phyloP scores from a whole-genome alignment of 2,797 vertebrate species.

The Basileuterus tristriatus region DNA sequence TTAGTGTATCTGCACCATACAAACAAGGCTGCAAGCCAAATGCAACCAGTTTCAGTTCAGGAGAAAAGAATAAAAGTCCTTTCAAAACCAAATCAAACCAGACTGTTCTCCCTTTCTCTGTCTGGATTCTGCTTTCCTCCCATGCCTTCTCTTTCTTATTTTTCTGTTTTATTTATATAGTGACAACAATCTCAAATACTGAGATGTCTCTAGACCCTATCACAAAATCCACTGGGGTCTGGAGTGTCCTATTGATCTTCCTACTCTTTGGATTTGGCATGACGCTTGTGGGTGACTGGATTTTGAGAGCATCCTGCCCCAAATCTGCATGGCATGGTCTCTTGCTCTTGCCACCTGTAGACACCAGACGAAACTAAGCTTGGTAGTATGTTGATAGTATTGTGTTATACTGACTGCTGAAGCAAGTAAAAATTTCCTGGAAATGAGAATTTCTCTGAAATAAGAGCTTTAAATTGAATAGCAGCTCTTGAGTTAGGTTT shows the following conservation, averaged over 20 bases:
- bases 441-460: not conserved
- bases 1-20: constrained; percentile 23
- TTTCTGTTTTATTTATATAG: not conserved
- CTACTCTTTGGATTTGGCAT: not conserved
- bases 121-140: not conserved
- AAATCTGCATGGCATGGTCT: no score
- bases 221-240: not conserved
- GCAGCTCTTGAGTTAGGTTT: not conserved
- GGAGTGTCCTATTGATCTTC: not conserved
- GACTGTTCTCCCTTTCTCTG: not conserved
- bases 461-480: not conserved
- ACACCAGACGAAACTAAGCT: not conserved
- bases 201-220: not conserved
- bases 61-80: not conserved
- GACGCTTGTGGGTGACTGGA: accelerated
- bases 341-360: not conserved
- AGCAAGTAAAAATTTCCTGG: not conserved
- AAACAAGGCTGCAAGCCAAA: constrained; percentile 38
- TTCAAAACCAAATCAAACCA: not conserved
- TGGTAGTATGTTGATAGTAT: not conserved
- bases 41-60: not conserved
- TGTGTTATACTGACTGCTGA: not conserved
- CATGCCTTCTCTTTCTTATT: not conserved
- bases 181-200: not conserved
- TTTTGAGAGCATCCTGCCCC: not conserved